Base-by-base conservation (phyloP, 2,113 vertebrate species). In the Acanthochromis polyacanthus region DNA sequence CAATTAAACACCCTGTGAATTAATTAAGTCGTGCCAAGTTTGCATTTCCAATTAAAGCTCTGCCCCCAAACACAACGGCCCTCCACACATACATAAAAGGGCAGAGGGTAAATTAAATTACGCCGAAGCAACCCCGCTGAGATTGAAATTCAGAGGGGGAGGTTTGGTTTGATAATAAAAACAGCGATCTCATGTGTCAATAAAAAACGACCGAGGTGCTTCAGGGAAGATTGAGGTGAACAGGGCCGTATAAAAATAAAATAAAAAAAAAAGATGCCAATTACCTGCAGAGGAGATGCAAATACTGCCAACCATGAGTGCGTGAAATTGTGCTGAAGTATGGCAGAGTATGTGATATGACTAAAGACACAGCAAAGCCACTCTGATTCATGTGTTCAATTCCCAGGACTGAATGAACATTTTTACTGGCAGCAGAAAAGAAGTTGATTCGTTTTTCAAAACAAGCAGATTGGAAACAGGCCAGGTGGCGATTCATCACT, bases 11-110 rank as follows among this genome's bases (percentile, higher is more conserved):
- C 72, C 19, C 65, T 25, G 68, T 32, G 73, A 88, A 88, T 86
- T 84, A 88, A 91, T 92, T 90, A 90, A 83, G 40, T 57, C 4
- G 5, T 1, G 62, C 52, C 53, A 75, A 78, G 56, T 87, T 91
- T 91, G 78, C 62, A 82, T 91, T 91, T 88, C 65, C 87, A 89
- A 88, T 90, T 78, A 89, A 62, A 85, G 36, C 69, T 62, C 45
- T 46, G 58, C 56, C 64, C 56, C 19, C 45, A 40, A 75, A 83
- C 64, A 75, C 5, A 22, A 60, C 69, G 48, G 68, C 76, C 66
- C 82, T 53, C 62, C 73, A 53, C 78, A 57, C 69, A 45, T 36
- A 53, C 75, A 80, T 30, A 61, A 61, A 63, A 74, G 67, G 78
- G 62, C 78, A 73, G 68, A 86, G 76, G 67, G 76, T 56, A 61